These are phyloP conservation scores for Pachymerium ferrugineum DNA, from an alignment of 2,888 invertebrate genomes.

Conservation along the genomic window DNA sequence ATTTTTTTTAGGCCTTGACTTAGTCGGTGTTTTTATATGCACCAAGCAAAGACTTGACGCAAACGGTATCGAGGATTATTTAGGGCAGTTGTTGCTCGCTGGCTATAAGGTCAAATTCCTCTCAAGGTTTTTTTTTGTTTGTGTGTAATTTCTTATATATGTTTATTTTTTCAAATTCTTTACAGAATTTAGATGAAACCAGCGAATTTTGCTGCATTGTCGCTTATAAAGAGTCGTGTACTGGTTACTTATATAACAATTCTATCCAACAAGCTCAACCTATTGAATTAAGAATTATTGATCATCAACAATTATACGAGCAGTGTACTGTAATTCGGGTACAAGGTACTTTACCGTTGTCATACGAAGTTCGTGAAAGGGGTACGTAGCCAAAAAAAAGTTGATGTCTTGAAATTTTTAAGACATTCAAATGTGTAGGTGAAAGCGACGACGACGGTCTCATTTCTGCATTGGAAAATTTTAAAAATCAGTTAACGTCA, in stretches of 20 bases:
- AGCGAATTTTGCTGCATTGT: not conserved
- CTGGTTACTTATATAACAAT: not conserved
- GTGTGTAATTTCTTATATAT: not conserved
- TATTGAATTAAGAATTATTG: not conserved
- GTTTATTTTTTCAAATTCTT: no score
- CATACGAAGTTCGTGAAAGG: not conserved
- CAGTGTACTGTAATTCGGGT: not conserved
- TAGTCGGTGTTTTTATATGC: slow-evolving; percentile 7
- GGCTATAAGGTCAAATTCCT: not conserved
- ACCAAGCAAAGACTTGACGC: not conserved
- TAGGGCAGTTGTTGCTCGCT: slow-evolving; percentile 14
- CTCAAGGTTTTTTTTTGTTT: not conserved
- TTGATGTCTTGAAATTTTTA: no score
- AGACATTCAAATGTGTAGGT: not conserved
- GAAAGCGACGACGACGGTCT: not conserved
- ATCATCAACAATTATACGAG: not conserved
- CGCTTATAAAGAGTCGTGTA: not conserved
- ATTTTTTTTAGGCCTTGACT: slow-evolving; percentile 2
- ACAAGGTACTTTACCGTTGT: not conserved
- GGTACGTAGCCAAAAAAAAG: no score
- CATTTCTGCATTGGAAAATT: not conserved
- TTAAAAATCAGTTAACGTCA: not conserved
- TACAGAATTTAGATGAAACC: not conserved
- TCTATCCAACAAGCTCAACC: not conserved
- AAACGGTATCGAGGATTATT: not conserved